Conservation (phyloP, 2,113 vertebrate species). For the Cercocebus atys region DNA sequence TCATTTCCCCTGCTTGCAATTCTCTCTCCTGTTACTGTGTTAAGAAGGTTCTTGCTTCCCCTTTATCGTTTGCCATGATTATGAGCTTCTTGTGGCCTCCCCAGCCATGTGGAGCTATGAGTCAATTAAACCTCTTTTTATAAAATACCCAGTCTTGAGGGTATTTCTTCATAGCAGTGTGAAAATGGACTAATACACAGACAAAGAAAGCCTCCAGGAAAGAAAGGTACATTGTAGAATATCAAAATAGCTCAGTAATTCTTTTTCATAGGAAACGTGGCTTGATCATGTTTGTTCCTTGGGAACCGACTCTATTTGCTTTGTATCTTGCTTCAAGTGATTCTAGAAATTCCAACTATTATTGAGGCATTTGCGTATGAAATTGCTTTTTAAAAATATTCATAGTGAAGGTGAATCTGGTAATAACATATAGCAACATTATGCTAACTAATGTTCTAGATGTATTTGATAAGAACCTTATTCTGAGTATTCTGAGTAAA, state of each 20-base stretch:
- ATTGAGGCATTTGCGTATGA: not conserved
- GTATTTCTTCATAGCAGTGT: too few species aligned
- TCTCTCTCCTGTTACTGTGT: too few species aligned
- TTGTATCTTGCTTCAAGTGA: not conserved
- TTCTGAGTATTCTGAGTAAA: not conserved
- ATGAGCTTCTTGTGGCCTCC: too few species aligned
- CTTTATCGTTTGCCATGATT: too few species aligned
- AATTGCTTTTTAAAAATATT: not conserved
- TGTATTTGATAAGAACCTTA: not conserved
- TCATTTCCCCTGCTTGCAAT: too few species aligned
- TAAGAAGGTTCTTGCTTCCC: too few species aligned
- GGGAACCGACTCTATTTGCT: not conserved
- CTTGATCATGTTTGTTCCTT: not conserved
- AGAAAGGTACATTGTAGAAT: not conserved
- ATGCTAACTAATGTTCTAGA: not conserved
- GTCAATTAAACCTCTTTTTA: too few species aligned
- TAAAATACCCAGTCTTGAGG: too few species aligned
- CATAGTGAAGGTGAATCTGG: not conserved
- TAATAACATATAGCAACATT: not conserved
- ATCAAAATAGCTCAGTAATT: not conserved
- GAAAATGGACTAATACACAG: too few species aligned
- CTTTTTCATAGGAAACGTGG: not conserved
- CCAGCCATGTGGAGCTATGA: too few species aligned
- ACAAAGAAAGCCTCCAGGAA: not conserved
- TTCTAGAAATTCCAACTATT: not conserved